Base-by-base conservation (phyloP, 2,888 invertebrate species). In the Drosophila niveifrons region DNA sequence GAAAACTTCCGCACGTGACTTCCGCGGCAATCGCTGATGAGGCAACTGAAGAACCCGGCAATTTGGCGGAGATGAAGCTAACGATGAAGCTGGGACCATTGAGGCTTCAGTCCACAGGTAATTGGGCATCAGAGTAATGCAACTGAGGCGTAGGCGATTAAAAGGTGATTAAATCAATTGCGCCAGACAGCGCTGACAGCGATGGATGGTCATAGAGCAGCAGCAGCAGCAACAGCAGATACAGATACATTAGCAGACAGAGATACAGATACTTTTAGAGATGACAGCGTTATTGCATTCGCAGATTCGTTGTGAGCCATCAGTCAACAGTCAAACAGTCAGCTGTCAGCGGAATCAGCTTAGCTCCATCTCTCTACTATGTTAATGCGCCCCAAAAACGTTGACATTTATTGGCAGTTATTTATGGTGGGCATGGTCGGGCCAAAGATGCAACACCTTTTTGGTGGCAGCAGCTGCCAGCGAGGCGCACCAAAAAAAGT, bases 81-180 rank as follows among this genome's bases (percentile, higher is more conserved):
- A 77, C 77, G 66, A 65, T 63, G 55, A 28, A 39, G 23, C 36
- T 47, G 62, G 56, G 29, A 65, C 59, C 61, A 66, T 72, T 56
- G 66, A 61, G 65, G 75, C 36, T 48, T 18, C 47, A 41, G 67
- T 58, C 46, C 36, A 23, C 65, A 69, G 66, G 77, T 87, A 86
- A 83, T 86, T 84, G 84, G 78, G 63, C 78, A 53, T 68, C 66
- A 31, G 59, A 50, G 65, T 53, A 63, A 65, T 68, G 67, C 79
- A 76, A 72, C 63, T 65, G 75, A 74, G 76, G 86, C 78, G 79
- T 82, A 81, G 88, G 88, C 82, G 85, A 85, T 85, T 85, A 88
- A 88, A 85, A 85, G 84, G 67, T 70, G 85, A 85, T 85, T 85
- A 85, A 86, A 80, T 82, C 86, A 86, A 83, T 88, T 83, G 85